Evolutionary conservation across 2,888 invertebrate genomes (phyloP).

Genomic region (Temnothorax unifasciatus): DNA sequence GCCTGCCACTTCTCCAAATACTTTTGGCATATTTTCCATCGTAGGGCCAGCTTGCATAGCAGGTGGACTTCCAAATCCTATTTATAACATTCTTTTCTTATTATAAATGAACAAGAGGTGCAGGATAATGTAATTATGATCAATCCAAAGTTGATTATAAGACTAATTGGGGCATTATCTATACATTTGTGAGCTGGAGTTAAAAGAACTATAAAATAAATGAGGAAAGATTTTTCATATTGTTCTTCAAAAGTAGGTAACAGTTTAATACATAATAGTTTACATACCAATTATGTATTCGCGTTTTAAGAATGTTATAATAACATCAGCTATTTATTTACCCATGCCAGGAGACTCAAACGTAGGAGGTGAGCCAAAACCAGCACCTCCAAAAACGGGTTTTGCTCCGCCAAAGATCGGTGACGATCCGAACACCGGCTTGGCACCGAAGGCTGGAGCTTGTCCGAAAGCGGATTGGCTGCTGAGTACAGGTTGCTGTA

Average conservation of each 20-base stretch:
- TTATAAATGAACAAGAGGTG: slow-evolving; percentile 11
- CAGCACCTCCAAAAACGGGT: slow-evolving; percentile 76
- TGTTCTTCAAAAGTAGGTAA: not conserved
- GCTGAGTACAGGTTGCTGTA: slow-evolving; percentile 60
- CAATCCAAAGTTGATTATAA: not conserved
- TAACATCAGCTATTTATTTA: slow-evolving; percentile 23
- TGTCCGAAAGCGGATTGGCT: slow-evolving; percentile 79
- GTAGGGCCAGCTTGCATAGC: slow-evolving; percentile 77
- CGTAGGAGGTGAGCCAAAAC: slow-evolving; percentile 75
- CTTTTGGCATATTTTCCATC: slow-evolving; percentile 78
- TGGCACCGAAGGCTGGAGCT: slow-evolving; percentile 79
- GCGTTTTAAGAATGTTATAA: not conserved
- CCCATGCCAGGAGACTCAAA: slow-evolving; percentile 70
- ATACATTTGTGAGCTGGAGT: not conserved
- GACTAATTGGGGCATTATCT: not conserved
- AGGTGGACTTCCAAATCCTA: slow-evolving; percentile 81
- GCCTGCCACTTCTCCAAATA: slow-evolving; percentile 80
- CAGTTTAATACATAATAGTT: not conserved
- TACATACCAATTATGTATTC: not conserved
- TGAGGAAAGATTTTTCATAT: not conserved
- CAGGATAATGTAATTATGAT: not conserved
- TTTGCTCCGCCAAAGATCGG: slow-evolving; percentile 77
- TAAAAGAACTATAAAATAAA: not conserved
- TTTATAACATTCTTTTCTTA: slow-evolving; percentile 47
- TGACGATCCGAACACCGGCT: slow-evolving; percentile 80